phyloP scores from a whole-genome alignment of 37 sponge, comb jelly and placozoan species.

The Amphimedon queenslandica region DNA sequence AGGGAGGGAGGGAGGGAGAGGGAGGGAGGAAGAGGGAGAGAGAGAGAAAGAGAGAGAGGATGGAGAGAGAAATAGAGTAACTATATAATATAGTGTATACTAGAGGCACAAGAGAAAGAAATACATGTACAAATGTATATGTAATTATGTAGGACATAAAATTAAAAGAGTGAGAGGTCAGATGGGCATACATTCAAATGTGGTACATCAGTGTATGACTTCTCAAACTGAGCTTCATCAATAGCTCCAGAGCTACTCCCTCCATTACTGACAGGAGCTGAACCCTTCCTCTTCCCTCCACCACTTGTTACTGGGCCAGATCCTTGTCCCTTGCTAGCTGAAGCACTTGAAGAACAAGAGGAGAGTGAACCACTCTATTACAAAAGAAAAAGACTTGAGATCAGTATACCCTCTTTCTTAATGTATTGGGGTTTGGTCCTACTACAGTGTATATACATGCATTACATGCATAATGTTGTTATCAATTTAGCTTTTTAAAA shows the following conservation, averaged over 20 bases:
- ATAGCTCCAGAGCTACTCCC: conserved; percentile 58
- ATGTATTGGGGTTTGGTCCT: no score
- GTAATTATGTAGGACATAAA: neutral
- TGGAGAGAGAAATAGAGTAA: neutral
- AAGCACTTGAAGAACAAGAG: neutral
- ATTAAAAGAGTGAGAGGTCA: neutral
- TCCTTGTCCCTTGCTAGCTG: neutral
- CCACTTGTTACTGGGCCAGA: neutral
- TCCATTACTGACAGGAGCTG: neutral
- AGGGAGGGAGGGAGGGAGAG: conserved; percentile 24
- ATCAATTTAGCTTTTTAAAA: no score
- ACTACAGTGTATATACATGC: no score
- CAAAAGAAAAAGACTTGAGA: neutral
- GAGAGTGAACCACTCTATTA: neutral
- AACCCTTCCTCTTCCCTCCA: neutral
- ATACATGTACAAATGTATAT: neutral
- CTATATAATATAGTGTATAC: neutral
- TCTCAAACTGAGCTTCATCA: conserved; percentile 49
- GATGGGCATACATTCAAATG: conserved; percentile 35
- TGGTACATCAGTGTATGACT: conserved; percentile 39
- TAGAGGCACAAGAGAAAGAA: neutral
- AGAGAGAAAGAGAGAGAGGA: neutral
- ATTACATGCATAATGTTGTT: no score
- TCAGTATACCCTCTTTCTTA: no score
- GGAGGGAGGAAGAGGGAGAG: neutral